Conservation (phyloP, 2,113 vertebrate genomes). For the Climacteris rufus region DNA sequence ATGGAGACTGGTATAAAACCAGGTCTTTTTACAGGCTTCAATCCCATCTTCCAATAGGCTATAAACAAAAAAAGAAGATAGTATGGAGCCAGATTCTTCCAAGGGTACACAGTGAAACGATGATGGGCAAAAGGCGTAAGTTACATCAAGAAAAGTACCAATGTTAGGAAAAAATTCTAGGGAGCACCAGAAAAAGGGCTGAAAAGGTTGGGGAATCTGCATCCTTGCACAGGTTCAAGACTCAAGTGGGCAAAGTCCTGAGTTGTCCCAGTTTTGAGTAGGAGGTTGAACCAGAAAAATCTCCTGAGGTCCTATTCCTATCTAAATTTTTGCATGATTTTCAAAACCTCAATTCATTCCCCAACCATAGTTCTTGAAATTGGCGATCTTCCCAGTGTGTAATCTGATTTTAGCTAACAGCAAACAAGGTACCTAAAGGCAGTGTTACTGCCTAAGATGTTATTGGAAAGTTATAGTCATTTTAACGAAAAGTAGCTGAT, state of each 20-base stretch:
- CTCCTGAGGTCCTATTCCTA: background rate
- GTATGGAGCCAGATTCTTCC: background rate
- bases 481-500: background rate
- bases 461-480: background rate
- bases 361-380: background rate
- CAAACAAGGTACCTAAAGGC: background rate
- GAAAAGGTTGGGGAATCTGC: background rate
- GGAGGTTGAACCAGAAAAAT: background rate
- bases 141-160: background rate
- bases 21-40: background rate
- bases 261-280: background rate
- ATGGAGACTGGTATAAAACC: background rate
- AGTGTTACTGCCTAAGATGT: background rate
- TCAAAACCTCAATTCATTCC: background rate
- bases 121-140: background rate
- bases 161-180: background rate
- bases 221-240: background rate
- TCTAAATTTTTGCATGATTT: background rate
- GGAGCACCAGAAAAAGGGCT: background rate
- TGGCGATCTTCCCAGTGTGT: background rate
- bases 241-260: background rate
- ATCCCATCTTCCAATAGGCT: background rate
- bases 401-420: background rate
- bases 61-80: background rate
- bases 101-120: background rate